Conservation (phyloP, 2,113 vertebrate genomes). For the Setophaga coronata region DNA sequence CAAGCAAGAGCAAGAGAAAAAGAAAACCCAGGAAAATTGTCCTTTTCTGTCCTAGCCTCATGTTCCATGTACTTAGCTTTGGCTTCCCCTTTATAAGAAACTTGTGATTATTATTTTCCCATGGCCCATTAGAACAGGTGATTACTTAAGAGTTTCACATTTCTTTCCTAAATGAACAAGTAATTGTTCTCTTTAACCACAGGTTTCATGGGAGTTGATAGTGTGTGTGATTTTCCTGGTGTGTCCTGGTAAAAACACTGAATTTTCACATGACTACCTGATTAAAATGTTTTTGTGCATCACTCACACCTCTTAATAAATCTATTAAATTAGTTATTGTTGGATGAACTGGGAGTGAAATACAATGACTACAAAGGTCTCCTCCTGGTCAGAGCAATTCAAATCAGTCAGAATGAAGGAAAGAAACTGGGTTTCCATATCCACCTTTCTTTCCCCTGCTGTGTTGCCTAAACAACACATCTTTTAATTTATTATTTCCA, state of each 20-base stretch:
- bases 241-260: neutral
- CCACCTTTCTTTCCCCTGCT: neutral
- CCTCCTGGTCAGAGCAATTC: neutral
- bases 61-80: neutral
- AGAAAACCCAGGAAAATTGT: neutral
- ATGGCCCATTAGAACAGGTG: neutral
- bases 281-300: neutral
- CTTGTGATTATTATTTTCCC: neutral
- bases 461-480: neutral
- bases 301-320: conserved; percentile 22
- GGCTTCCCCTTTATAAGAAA: neutral
- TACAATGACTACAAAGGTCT: neutral
- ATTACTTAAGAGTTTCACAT: conserved; percentile 5
- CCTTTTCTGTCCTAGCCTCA: neutral
- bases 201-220: neutral
- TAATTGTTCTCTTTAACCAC: neutral
- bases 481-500: neutral
- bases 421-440: neutral
- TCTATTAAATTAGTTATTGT: neutral
- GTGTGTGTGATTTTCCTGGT: conserved; percentile 9
- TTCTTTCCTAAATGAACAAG: neutral
- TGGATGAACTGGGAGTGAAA: neutral
- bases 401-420: neutral
- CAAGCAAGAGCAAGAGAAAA: neutral
- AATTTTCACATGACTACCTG: conserved; percentile 14